Percentiles rank a stretch among this genome's conserved stretches.
These are phyloP conservation scores for Parazoanthus atlanticus DNA, from an alignment of 92 coral and sea anemone genomes.

Conservation along the genomic window DNA sequence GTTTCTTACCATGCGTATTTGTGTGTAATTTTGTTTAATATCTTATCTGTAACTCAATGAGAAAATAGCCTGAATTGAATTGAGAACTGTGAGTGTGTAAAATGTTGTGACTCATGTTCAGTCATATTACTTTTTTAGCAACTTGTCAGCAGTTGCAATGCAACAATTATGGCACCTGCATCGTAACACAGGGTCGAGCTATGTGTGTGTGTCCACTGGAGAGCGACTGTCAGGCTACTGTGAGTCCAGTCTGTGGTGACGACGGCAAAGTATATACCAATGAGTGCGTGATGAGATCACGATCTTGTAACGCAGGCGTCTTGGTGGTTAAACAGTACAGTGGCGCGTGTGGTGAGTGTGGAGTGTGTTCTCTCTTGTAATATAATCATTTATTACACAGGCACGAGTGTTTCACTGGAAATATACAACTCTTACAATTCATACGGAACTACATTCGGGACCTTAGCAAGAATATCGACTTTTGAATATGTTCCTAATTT, in stretches of 20 bases:
- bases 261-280: conserved; percentile 67
- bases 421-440: no score
- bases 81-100: no score
- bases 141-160: conserved; percentile 72
- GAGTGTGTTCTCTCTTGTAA: background rate
- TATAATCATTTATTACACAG: background rate
- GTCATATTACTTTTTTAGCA: conserved; percentile 29
- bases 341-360: conserved; percentile 81
- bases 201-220: conserved; percentile 78
- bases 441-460: no score
- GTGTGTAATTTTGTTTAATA: no score
- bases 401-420: no score
- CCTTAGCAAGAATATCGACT: background rate
- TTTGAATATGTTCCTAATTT: no score
- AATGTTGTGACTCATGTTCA: background rate
- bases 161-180: conserved; percentile 65
- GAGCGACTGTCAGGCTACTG: conserved; percentile 55
- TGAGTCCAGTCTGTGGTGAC: conserved; percentile 80
- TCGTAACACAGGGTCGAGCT: conserved; percentile 50
- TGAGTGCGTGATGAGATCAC: conserved; percentile 73
- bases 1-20: no score
- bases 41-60: no score
- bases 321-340: conserved; percentile 61
- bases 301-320: conserved; percentile 66
- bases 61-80: no score